Evolutionary conservation across 2,888 invertebrate species (phyloP), one percentile per base, ranked within the genome.

Genomic region (Leptopilina drosophilae): DNA sequence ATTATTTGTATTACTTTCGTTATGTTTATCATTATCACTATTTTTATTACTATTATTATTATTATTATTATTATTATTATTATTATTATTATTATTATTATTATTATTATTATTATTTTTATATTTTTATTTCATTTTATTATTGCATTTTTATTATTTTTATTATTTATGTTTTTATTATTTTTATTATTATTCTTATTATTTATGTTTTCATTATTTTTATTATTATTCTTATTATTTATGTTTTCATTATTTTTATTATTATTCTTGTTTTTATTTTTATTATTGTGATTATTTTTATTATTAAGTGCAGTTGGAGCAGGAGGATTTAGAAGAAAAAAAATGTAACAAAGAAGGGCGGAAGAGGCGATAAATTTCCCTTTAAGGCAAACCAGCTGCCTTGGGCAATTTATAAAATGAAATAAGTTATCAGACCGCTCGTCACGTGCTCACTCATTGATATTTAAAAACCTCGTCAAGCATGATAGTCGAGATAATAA

Each of bases 331-430:
- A 9, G 15, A 20, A 26, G n/a, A 53, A 53, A 53, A 56, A 69
- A 73, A 46, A 46, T 9, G 8, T 26, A 69, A 49, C 8, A 56
- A 56, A 73, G 56, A 53, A 6, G 9, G 53, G 53, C 69, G 56
- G 9, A 56, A 73, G 69, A 56, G 69, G 69, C 69, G 69, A 73
- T 53, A 73, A 73, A 33, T 56, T 73, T 73, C 53, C 53, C 26
- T 53, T 33, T 8, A 73, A 8, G 20, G 69, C 69, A 12, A 56
- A 33, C 33, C 69, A 73, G 53, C 69, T 73, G 69, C 69, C 33
- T 33, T 26, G 20, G 56, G 33, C 26, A 33, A 33, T 73, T 73
- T 56, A 5, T 15, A 67, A 46, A 49, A 42, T 67, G n/a, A 15
- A 42, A 46, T 59, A 56, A 59, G 20, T 62, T 62, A 62, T 62